Conservation (phyloP, 2,888 invertebrate genomes). For the Rhamphomyia laevipes region DNA sequence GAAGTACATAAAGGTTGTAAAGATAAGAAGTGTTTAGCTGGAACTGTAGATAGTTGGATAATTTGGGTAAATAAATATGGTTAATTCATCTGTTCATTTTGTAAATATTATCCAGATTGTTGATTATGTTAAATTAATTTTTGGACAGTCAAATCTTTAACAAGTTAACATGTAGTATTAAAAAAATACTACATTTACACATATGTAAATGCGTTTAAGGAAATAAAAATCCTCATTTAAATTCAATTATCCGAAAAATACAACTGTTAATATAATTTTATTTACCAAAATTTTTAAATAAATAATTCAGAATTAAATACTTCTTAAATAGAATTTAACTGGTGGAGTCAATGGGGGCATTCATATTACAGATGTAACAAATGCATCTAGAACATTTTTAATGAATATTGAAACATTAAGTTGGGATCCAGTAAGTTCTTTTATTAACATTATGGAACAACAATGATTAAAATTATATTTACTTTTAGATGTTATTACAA, state of each 20-base stretch:
- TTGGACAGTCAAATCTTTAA: too few species aligned
- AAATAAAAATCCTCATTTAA: too few species aligned
- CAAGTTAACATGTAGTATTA: too few species aligned
- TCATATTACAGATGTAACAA: constrained; percentile 89
- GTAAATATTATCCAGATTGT: too few species aligned
- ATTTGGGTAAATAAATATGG: constrained; percentile 82
- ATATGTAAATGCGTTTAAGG: too few species aligned
- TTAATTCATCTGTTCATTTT: too few species aligned
- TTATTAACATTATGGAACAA: neutral
- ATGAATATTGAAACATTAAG: constrained; percentile 78
- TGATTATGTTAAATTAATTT: too few species aligned
- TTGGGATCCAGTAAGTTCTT: constrained; percentile 65
- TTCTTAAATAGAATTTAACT: constrained; percentile 56
- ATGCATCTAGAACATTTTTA: constrained; percentile 84
- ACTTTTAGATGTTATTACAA: constrained; percentile 22
- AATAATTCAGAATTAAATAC: neutral
- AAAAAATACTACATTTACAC: too few species aligned
- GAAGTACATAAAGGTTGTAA: constrained; percentile 63
- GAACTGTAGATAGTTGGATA: constrained; percentile 95
- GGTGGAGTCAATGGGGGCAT: constrained; percentile 59
- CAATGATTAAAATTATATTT: neutral
- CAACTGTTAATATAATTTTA: too few species aligned
- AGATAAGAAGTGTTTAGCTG: constrained; percentile 67
- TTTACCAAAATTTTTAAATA: too few species aligned
- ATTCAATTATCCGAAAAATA: too few species aligned